phyloP scores from a whole-genome alignment of 1,140 invertebrate genomes.

The Rhynchophorus ferrugineus region DNA sequence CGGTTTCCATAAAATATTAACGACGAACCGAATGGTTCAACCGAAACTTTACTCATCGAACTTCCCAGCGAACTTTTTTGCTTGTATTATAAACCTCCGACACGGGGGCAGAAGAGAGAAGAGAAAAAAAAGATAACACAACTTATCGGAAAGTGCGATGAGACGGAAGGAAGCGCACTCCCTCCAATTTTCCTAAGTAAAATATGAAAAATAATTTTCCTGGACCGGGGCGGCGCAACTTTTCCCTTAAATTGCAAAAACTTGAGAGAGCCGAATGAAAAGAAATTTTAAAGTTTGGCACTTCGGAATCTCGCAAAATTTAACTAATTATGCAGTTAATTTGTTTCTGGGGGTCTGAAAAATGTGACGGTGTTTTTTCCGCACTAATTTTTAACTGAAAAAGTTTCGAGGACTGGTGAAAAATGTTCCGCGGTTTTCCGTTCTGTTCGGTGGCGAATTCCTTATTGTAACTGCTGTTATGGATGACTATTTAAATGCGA shows the following conservation, averaged over 20 bases:
- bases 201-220: constrained; percentile 18
- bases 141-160: constrained; percentile 15
- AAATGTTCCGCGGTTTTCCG: not conserved
- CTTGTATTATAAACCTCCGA: not conserved
- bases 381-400: constrained; percentile 12
- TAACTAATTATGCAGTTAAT: constrained; percentile 20
- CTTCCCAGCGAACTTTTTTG: not conserved
- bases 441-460: not conserved
- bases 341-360: constrained; percentile 9
- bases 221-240: constrained; percentile 5
- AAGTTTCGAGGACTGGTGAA: not conserved
- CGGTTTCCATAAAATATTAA: not conserved
- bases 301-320: constrained; percentile 11
- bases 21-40: not conserved
- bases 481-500: not conserved
- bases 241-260: constrained; percentile 15
- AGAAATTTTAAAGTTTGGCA: constrained; percentile 19
- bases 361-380: constrained; percentile 14
- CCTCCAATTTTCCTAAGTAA: constrained; percentile 15
- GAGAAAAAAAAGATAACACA: constrained; percentile 17
- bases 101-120: too few species aligned
- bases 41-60: constrained; percentile 1
- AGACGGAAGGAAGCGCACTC: constrained; percentile 1
- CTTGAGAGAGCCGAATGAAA: constrained; percentile 8
- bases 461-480: not conserved